Conservation (phyloP, 2,888 invertebrate species). For the Villa cingulata region DNA sequence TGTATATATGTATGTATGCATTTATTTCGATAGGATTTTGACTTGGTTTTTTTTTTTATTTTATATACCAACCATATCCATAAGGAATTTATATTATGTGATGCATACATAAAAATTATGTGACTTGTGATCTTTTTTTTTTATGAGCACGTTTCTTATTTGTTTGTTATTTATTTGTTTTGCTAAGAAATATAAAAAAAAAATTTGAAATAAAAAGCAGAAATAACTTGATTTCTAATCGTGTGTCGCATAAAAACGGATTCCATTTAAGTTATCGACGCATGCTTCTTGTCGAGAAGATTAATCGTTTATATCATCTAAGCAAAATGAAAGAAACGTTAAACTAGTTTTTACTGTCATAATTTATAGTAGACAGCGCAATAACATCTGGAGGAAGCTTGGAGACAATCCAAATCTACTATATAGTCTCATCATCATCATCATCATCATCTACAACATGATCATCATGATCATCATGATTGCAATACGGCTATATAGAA, state of each 20-base stretch:
- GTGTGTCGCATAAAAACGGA: not conserved
- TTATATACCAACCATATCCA: too few species aligned
- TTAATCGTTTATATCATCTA: constrained; percentile 12
- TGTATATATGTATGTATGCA: too few species aligned
- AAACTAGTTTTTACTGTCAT: constrained; percentile 11
- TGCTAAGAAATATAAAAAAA: too few species aligned
- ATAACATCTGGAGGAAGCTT: constrained; percentile 5
- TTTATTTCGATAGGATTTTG: too few species aligned
- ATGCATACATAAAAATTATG: too few species aligned
- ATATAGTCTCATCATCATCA: not conserved
- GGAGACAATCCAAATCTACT: not conserved
- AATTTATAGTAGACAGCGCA: constrained; percentile 7
- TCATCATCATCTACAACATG: not conserved
- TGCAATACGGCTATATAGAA: too few species aligned
- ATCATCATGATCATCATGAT: too few species aligned
- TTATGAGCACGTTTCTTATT: too few species aligned
- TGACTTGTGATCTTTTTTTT: too few species aligned
- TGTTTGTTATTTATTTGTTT: too few species aligned
- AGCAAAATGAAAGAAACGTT: constrained; percentile 7
- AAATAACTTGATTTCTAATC: not conserved
- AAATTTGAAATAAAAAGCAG: not conserved
- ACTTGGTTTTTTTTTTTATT: too few species aligned
- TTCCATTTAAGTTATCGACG: constrained; percentile 7
- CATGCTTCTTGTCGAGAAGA: constrained; percentile 10
- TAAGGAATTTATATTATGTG: too few species aligned